A percentile compares a stretch with the other conserved stretches of the same genome.
These are phyloP conservation scores for Graphium colonna DNA, from an alignment of 2,888 invertebrate species.

Conservation along the genomic window DNA sequence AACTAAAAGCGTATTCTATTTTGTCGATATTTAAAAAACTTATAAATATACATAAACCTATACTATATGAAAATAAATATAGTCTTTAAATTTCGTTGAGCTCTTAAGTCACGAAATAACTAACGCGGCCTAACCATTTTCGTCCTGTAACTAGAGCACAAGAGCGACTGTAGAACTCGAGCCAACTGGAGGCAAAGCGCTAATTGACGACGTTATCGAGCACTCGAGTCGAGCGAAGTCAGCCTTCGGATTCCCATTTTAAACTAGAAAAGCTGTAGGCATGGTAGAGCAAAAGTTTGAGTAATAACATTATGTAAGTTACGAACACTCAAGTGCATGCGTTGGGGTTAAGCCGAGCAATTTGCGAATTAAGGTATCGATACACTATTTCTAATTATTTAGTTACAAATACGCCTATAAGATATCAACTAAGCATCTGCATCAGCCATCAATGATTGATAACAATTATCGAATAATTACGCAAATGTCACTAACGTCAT, in stretches of 20 bases:
- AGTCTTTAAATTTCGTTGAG: background rate
- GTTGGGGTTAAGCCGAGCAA: too few relatives aligned
- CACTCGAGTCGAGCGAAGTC: slow-evolving; percentile 56
- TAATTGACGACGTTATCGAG: slow-evolving; percentile 72
- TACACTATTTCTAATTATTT: too few relatives aligned
- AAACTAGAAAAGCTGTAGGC: slow-evolving; percentile 55
- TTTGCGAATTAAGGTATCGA: too few relatives aligned
- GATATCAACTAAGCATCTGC: too few relatives aligned
- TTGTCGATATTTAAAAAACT: too few relatives aligned
- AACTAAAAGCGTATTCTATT: too few relatives aligned
- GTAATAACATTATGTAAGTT: slow-evolving; percentile 50
- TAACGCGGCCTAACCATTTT: slow-evolving; percentile 8
- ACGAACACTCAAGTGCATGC: slow-evolving; percentile 27
- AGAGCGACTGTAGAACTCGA: slow-evolving; percentile 28
- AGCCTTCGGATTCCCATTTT: slow-evolving; percentile 61
- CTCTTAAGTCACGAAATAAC: background rate
- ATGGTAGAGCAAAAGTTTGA: slow-evolving; percentile 45
- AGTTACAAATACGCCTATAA: too few relatives aligned
- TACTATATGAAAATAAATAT: background rate
- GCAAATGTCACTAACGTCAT: too few relatives aligned
- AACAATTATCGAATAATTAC: too few relatives aligned
- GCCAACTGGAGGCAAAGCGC: slow-evolving; percentile 38
- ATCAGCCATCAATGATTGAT: too few relatives aligned
- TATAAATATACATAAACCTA: too few relatives aligned
- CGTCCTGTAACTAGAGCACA: slow-evolving; percentile 26